A percentile compares a stretch with the other conserved stretches of the same genome.
Evolutionary conservation across 2,888 invertebrate genomes (phyloP).

Genomic region (Lamellibrachia columna): DNA sequence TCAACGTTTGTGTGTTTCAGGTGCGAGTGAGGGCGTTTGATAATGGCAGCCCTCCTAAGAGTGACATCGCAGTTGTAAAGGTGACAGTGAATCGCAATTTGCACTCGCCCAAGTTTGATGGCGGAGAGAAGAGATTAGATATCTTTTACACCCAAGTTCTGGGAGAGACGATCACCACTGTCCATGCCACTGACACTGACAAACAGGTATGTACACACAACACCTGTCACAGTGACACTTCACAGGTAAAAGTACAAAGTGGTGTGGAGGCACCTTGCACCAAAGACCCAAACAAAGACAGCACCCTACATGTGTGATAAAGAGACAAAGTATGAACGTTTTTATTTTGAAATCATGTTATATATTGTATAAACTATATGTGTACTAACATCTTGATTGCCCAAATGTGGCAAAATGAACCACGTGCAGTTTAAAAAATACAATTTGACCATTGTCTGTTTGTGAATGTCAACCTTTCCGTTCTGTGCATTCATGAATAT

Average conservation of each 20-base stretch:
- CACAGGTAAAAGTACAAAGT: neutral
- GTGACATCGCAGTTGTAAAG: constrained; percentile 47
- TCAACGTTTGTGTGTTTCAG: constrained; percentile 37
- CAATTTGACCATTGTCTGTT: no score
- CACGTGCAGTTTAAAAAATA: no score
- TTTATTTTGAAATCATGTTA: no score
- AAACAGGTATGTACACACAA: constrained; percentile 34
- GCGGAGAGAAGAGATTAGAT: neutral
- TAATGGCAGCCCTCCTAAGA: constrained; percentile 47
- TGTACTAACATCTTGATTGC: no score
- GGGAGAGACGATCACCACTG: constrained; percentile 36
- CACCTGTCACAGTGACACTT: neutral
- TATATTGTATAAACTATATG: no score
- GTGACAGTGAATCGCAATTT: constrained; percentile 43
- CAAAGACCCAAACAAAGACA: neutral
- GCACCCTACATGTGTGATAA: no score
- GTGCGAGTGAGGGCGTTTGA: constrained; percentile 53
- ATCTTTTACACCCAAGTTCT: constrained; percentile 40
- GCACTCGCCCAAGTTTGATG: constrained; percentile 35
- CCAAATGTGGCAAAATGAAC: no score
- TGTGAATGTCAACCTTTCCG: no score
- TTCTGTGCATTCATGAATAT: no score
- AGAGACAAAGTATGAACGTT: no score
- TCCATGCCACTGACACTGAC: constrained; percentile 38
- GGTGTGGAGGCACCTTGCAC: neutral